Evolutionary conservation across 2,888 invertebrate species (phyloP), one percentile per base, ranked within the genome.

Genomic region (Harmothoe impar): DNA sequence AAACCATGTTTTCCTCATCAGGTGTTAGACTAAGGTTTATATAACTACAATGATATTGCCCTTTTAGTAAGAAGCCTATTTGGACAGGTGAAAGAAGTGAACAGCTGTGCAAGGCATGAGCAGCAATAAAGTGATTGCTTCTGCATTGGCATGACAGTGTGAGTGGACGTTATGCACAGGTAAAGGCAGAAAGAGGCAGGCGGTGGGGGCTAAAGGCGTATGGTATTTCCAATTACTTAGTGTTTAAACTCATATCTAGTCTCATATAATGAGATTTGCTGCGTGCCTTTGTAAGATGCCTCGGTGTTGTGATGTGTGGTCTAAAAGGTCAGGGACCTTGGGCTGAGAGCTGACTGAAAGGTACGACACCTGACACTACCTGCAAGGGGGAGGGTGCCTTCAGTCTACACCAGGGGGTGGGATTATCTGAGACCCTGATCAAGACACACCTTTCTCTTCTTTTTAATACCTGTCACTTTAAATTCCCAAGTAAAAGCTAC

Each of bases 391-490:
- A 23, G 31, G 25, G 29, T 72, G 20, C 25, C 31, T n/a, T 72
- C 25, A 29, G 72, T 29, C 31, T 25, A 7, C n/a, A n/a, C 72
- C 20, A 25, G 1, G 29, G 25, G 72, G 25, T 0, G 3, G 72
- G 72, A 72, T 29, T 72, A 72, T 72, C 72, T 29, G 72, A 72
- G 29, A n/a, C 25, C 0, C 72, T 72, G 72, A 72, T 72, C 72
- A 72, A 72, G 72, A 25, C 31, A 25, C 72, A 25, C 72, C 72
- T 72, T 72, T 72, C 72, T 72, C 72, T 29, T 72, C 29, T 29
- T 29, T 72, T 29, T 72, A 72, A 72, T 72, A 72, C 29, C 72
- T 72, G 72, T 72, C 72, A 72, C 72, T 72, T 29, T n/a, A 72
- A 29, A 25, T 72, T 29, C 68, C 5, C 72, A 29, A 20, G 29